Percentiles rank a stretch among this genome's conserved stretches.
These are phyloP conservation scores for Drosophila paracracens DNA, from an alignment of 2,888 invertebrate genomes.

Conservation along the genomic window DNA sequence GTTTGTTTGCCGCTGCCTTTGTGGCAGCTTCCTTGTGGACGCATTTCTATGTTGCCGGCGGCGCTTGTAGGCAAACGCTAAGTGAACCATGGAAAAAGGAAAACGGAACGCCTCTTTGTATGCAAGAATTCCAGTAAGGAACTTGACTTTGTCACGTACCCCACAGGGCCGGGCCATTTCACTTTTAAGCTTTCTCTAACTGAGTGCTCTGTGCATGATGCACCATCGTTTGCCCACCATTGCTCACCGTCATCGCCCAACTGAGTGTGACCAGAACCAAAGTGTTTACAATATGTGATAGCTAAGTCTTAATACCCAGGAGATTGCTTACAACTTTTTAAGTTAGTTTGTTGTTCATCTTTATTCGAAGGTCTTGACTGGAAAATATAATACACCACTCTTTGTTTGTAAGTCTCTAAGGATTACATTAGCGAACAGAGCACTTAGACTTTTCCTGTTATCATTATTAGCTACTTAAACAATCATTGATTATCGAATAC, in stretches of 20 bases:
- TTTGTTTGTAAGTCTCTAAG: neutral
- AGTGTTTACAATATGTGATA: slow-evolving; percentile 39
- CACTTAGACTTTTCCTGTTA: neutral
- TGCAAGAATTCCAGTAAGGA: slow-evolving; percentile 55
- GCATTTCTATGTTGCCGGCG: slow-evolving; percentile 28
- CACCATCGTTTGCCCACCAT: neutral
- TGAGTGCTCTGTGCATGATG: slow-evolving; percentile 24
- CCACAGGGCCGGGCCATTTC: slow-evolving; percentile 27
- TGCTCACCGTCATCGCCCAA: slow-evolving; percentile 15
- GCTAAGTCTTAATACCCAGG: slow-evolving; percentile 18
- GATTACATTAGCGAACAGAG: neutral
- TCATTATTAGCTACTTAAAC: neutral
- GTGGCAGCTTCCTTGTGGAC: slow-evolving; percentile 34
- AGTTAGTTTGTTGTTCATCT: neutral
- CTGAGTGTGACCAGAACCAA: slow-evolving; percentile 32
- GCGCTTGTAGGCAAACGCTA: slow-evolving; percentile 22
- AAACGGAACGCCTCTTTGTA: slow-evolving; percentile 39
- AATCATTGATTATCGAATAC: neutral
- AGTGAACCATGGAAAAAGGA: slow-evolving; percentile 28
- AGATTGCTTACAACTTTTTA: neutral
- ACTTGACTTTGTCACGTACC: slow-evolving; percentile 64
- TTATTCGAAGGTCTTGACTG: neutral
- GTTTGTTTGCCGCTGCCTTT: slow-evolving; percentile 40
- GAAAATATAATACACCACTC: neutral
- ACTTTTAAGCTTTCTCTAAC: slow-evolving; percentile 49